These are phyloP conservation scores for Neotoxoptera formosana DNA, from an alignment of 1,140 invertebrate species.

Conservation along the genomic window DNA sequence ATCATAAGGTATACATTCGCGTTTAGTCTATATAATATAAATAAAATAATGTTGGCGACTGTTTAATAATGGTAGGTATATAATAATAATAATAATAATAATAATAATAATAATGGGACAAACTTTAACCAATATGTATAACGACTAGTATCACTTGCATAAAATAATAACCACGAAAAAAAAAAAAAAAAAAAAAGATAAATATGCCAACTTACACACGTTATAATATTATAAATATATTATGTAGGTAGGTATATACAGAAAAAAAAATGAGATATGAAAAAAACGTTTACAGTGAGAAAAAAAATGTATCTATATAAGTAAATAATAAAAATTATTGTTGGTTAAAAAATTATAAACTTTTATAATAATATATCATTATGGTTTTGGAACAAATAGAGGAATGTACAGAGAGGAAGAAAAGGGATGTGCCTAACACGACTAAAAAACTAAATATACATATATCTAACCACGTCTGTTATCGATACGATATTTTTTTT, in stretches of 20 bases:
- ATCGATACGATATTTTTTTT: not conserved
- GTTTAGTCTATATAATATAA: not conserved
- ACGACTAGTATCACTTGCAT: conserved; percentile 58
- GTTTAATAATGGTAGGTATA: not conserved
- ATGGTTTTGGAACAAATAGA: not conserved
- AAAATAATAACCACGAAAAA: conserved; percentile 54
- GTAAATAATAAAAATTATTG: conserved; percentile 11
- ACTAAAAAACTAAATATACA: conserved; percentile 31
- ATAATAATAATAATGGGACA: conserved; percentile 14
- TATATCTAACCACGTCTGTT: not conserved
- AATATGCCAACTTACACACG: conserved; percentile 14
- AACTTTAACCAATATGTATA: conserved; percentile 47
- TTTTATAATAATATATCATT: conserved; percentile 17
- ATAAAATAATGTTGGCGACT: conserved; percentile 1
- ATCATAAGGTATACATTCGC: not conserved
- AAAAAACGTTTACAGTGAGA: conserved; percentile 21
- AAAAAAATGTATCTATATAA: conserved; percentile 20
- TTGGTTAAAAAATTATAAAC: conserved; percentile 14
- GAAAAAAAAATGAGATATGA: not conserved
- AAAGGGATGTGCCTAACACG: conserved; percentile 31
- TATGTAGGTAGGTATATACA: conserved; percentile 12
- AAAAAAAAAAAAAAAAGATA: conserved; percentile 42
- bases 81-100: conserved; percentile 24
- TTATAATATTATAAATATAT: conserved; percentile 16
- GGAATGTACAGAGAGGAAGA: conserved; percentile 45